Conservation (phyloP, 1,140 invertebrate species). For the Holotrichia oblita region DNA sequence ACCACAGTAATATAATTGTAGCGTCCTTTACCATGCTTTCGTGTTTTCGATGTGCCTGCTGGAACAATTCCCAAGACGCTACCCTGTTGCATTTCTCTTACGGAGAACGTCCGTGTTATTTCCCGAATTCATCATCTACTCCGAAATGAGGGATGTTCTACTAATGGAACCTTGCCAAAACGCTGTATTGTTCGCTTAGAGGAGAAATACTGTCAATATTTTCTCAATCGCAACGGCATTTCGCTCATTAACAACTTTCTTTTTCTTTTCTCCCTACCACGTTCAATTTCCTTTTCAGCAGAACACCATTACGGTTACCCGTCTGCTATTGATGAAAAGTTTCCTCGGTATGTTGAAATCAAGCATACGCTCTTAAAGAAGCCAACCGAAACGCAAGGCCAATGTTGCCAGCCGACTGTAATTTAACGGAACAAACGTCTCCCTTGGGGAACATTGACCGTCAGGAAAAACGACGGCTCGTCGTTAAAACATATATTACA, state of each 20-base stretch:
- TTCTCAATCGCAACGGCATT: too few species aligned
- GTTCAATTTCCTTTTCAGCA: too few species aligned
- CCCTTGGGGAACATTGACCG: not conserved
- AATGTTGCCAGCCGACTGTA: not conserved
- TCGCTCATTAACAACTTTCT: too few species aligned
- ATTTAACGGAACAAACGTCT: not conserved
- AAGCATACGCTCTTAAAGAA: too few species aligned
- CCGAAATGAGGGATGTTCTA: not conserved
- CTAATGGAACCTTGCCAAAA: constrained; percentile 1
- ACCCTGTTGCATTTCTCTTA: not conserved
- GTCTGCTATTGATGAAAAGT: not conserved
- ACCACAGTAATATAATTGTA: too few species aligned
- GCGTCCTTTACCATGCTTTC: too few species aligned
- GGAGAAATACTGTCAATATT: not conserved
- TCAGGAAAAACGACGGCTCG: not conserved
- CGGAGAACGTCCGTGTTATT: not conserved
- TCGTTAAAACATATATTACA: too few species aligned
- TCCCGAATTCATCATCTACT: not conserved
- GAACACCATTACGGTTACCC: too few species aligned
- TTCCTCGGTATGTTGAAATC: not conserved
- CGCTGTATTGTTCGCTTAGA: not conserved
- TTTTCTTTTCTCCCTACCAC: too few species aligned
- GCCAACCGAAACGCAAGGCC: too few species aligned
- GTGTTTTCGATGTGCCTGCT: too few species aligned
- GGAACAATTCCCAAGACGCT: not conserved